Evolutionary conservation across 2,888 invertebrate species (phyloP).

Genomic region (Phanerotoma sp.): DNA sequence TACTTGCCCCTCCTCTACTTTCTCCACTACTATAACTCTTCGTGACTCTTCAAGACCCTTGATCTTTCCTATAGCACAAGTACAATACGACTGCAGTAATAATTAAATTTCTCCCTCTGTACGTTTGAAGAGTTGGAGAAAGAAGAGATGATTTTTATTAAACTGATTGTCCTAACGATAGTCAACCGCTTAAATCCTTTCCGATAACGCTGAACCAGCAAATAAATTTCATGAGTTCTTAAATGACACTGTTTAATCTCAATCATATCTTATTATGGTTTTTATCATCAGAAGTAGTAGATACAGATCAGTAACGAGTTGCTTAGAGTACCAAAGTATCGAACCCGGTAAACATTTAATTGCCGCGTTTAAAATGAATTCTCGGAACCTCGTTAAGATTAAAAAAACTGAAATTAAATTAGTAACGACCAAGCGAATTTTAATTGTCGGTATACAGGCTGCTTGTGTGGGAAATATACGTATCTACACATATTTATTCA

Average conservation of each 20-base stretch:
- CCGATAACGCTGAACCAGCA: neutral
- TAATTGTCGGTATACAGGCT: conserved; percentile 15
- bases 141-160: neutral
- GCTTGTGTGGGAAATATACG: too few species aligned
- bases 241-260: conserved; percentile 14
- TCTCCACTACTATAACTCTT: too few species aligned
- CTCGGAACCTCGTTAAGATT: conserved; percentile 41
- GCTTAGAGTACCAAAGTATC: conserved; percentile 16
- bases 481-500: conserved; percentile 21
- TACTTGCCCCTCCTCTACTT: too few species aligned
- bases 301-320: conserved; percentile 17
- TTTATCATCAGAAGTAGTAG: neutral
- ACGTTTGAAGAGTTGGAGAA: neutral
- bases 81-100: neutral
- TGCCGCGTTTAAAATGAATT: conserved; percentile 38
- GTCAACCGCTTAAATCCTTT: neutral
- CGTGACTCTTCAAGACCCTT: conserved; percentile 10
- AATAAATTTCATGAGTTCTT: neutral
- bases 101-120: conserved; percentile 8
- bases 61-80: conserved; percentile 16
- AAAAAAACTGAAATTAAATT: conserved; percentile 40
- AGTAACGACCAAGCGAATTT: conserved; percentile 28
- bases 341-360: conserved; percentile 33
- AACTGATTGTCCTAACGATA: neutral
- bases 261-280: conserved; percentile 17